Base-by-base conservation (phyloP, 2,888 invertebrate species). In the Xanthorhoe spadicearia region DNA sequence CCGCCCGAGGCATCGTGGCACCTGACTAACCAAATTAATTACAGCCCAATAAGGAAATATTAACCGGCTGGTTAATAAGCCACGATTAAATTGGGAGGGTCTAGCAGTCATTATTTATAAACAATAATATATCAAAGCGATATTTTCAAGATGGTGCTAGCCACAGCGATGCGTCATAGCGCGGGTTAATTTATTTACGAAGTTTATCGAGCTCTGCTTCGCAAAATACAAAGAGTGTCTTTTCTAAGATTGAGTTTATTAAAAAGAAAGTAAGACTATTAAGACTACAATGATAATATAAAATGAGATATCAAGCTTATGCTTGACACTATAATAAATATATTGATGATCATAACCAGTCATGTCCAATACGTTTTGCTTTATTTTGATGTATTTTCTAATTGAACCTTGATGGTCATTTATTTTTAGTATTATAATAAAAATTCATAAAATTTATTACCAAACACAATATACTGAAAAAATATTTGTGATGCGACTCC, bases 91-190 rank as follows among this genome's bases (percentile, higher is more conserved):
- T 91, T 90, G 86, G 86, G 88, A 91, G 92, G 92, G 92, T 87
- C 86, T 84, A 80, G 32, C 32, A 32, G 87, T 85, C 89, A 91
- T 92, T 91, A 92, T 90, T 92, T 91, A 91, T 88, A 91, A 92
- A 92, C 92, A 92, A 92, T 92, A 92, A 92, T 93, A 93, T 93
- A 92, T 93, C 92, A 93, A 88, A 84, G 83, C 85, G 90, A 91
- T 92, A 89, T 90, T 88, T 90, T 85, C 92, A 92, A 92, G 91
- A 93, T 92, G 93, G 88, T 83, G 90, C 83, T 73, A 73, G 79
- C 90, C 89, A 85, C 89, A 87, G 78, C 84, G 74, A 85, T 87
- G 84, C 83, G 79, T 86, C 85, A 83, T 81, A 72, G 73, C 77
- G 60, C n/a, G 61, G 65, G 68, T 61, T 68, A 58, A 69, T 66